Conservation (phyloP, 2,888 invertebrate genomes). For the Caenorhabditis wallacei region DNA sequence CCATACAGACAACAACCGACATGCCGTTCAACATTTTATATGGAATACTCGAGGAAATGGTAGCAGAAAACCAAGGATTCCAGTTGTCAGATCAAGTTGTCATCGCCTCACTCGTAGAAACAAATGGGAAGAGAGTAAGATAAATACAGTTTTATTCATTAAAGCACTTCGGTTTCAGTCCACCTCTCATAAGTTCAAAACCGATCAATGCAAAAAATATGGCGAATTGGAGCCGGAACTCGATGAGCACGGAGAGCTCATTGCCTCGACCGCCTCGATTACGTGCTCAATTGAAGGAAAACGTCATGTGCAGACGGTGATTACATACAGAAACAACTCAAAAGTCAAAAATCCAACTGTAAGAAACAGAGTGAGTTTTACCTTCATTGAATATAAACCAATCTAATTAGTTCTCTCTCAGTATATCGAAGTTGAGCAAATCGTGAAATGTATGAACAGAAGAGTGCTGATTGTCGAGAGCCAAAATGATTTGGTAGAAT, state of each 20-base stretch:
- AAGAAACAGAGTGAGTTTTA: constrained; percentile 34
- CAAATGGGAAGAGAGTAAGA: constrained; percentile 17
- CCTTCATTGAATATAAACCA: neutral
- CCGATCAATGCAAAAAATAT: constrained; percentile 43
- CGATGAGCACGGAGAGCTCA: constrained; percentile 24
- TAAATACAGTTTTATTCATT: neutral
- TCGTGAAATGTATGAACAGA: constrained; percentile 57
- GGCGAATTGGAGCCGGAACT: constrained; percentile 48
- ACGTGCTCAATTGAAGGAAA: constrained; percentile 43
- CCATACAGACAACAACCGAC: constrained; percentile 44
- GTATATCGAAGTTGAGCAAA: constrained; percentile 62
- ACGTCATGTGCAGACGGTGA: constrained; percentile 43
- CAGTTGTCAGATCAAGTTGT: constrained; percentile 43
- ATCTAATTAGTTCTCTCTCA: constrained; percentile 10
- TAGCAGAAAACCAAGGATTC: constrained; percentile 45
- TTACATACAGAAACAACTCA: constrained; percentile 51
- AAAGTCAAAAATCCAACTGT: neutral
- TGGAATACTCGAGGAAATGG: constrained; percentile 28
- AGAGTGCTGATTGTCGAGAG: constrained; percentile 53
- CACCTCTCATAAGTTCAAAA: constrained; percentile 27
- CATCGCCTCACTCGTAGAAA: constrained; percentile 24
- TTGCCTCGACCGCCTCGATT: constrained; percentile 41
- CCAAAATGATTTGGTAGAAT: constrained; percentile 33
- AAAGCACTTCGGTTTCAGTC: constrained; percentile 10
- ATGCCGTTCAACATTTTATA: constrained; percentile 46